A percentile compares a stretch with the other conserved stretches of the same genome.
Evolutionary conservation across 2,113 vertebrate species (phyloP).

Genomic region (Actinemys pallida): DNA sequence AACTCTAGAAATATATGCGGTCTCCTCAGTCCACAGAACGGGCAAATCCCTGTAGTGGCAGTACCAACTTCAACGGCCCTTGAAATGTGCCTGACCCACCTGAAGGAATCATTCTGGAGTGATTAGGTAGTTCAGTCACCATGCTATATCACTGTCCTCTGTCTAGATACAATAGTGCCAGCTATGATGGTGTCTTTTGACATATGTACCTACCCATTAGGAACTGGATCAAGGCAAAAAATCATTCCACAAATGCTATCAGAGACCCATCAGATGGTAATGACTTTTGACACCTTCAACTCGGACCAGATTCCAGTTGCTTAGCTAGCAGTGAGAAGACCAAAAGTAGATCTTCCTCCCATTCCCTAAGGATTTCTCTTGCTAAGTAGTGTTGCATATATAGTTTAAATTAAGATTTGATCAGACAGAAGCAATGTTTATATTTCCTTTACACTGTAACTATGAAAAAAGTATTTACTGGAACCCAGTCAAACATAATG

Average conservation of each 20-base stretch:
- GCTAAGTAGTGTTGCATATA: background rate
- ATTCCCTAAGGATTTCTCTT: background rate
- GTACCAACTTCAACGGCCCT: background rate
- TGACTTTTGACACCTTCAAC: background rate
- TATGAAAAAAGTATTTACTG: background rate
- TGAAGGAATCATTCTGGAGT: background rate
- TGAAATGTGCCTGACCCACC: background rate
- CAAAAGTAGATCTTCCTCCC: background rate
- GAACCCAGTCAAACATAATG: background rate
- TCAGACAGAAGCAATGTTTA: background rate
- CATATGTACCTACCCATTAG: background rate
- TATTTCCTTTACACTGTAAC: background rate
- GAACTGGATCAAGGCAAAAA: background rate
- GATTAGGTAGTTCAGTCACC: background rate
- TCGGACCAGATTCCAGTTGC: background rate
- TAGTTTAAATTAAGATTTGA: background rate
- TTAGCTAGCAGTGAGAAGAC: background rate
- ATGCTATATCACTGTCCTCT: background rate
- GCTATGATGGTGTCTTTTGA: background rate
- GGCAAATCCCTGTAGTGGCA: background rate
- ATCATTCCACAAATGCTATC: background rate
- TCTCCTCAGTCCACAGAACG: background rate
- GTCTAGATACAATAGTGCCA: background rate
- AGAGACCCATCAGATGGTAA: background rate
- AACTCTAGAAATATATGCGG: background rate